Evolutionary conservation across 2,113 vertebrate genomes (phyloP).

Genomic region (Lepidothrix coronata): DNA sequence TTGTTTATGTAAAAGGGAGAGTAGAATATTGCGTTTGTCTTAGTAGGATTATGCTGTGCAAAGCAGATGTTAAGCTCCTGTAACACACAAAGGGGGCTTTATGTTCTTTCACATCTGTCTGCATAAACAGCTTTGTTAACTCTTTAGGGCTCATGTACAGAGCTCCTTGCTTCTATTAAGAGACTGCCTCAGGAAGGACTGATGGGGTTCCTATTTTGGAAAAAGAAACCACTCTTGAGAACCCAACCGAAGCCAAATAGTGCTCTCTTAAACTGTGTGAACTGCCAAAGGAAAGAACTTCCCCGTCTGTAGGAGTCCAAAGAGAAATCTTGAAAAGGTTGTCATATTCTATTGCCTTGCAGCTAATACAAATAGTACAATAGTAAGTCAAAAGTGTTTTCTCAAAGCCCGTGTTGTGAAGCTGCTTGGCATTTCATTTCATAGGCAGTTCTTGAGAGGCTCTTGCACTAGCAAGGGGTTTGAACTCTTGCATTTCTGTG

Average conservation of each 20-base stretch:
- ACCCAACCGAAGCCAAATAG: not conserved
- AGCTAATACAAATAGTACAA: not conserved
- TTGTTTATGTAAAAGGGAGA: conserved; percentile 47
- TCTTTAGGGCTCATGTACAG: conserved; percentile 1
- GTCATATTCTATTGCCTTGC: not conserved
- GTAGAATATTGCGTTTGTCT: conserved; percentile 45
- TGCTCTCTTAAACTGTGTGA: not conserved
- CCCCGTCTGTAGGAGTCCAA: not conserved
- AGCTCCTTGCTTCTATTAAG: not conserved
- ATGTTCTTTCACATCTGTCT: conserved; percentile 70
- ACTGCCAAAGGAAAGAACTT: not conserved
- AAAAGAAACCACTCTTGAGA: not conserved
- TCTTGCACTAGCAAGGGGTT: not conserved
- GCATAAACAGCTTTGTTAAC: conserved; percentile 67
- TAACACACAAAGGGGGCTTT: conserved; percentile 64
- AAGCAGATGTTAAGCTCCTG: conserved; percentile 69
- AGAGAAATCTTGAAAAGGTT: not conserved
- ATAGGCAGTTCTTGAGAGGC: not conserved
- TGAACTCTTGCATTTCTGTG: not conserved
- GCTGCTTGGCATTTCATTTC: not conserved
- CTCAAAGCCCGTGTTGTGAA: not conserved
- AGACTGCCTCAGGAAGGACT: not conserved
- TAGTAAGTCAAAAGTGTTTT: not conserved
- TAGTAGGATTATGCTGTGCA: conserved; percentile 57
- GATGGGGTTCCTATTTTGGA: not conserved